Evolutionary conservation across 2,888 invertebrate species (phyloP), one percentile per base, ranked within the genome.

Genomic region (Lasioglossum villosulum): DNA sequence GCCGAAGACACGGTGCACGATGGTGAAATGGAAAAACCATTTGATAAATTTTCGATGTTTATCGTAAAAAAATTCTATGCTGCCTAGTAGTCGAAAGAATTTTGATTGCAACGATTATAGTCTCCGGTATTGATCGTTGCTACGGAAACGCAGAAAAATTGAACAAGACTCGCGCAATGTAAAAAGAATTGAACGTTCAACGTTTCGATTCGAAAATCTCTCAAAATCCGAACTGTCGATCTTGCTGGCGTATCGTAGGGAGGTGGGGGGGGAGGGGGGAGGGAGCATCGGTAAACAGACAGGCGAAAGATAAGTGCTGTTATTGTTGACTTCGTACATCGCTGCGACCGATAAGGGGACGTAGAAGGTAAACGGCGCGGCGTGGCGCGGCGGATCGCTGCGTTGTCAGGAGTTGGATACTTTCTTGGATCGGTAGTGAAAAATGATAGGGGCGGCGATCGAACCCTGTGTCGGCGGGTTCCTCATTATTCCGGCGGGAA

Each of bases 401-500:
- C 72, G 75, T 37, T 37, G 70, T 14, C 23, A 14, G 6, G 68
- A 39, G 75, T 75, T 48, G 16, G 70, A 76, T 66, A 80, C 39
- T 80, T 52, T 78, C 63, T 78, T 63, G 75, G 71, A 88, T 83
- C 79, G n/a, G 71, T 75, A 14, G 80, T 86, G 76, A 80, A 88
- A 86, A 88, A 88, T 71, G 79, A 79, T 79, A 82, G 79, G 56
- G 83, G 59, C 70, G 70, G n/a, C 82, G 80, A 68, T 78, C 84
- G 84, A 71, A 76, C 63, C 34, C 19, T 16, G 39, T 23, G 73
- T 48, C 75, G 87, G 45, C 72, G 59, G 77, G 23, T 81, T 88
- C 90, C 89, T 89, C 89, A 88, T 89, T 89, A 89, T 89, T 75
- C 74, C 34, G 23, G 76, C 66, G 83, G 86, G 75, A 84, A 84